Percentiles rank a stretch among this genome's conserved stretches.
These are phyloP conservation scores for Stramonita haemastoma DNA, from an alignment of 2,888 invertebrate species.

Conservation along the genomic window DNA sequence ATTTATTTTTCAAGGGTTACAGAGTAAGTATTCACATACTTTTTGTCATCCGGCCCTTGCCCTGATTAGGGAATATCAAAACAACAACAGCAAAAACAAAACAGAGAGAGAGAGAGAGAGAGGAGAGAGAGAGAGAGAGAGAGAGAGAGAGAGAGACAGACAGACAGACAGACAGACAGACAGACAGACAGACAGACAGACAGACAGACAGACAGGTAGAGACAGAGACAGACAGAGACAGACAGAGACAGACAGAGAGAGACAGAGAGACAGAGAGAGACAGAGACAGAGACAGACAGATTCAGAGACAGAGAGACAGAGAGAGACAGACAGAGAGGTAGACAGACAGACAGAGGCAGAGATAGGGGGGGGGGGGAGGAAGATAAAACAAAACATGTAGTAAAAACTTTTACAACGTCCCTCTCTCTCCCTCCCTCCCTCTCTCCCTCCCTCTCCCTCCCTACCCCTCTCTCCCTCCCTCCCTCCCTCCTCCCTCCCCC, in stretches of 20 bases:
- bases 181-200: background rate
- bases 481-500: background rate
- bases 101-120: constrained; percentile 17
- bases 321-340: background rate
- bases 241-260: background rate
- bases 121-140: constrained; percentile 1
- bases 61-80: no score
- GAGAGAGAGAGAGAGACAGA: background rate
- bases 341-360: background rate
- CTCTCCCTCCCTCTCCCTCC: background rate
- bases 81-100: no score
- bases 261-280: background rate
- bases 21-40: no score
- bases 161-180: background rate
- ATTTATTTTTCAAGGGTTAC: no score
- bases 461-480: background rate
- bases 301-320: constrained; percentile 6
- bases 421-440: background rate
- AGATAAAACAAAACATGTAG: background rate
- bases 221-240: background rate
- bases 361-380: background rate
- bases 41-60: no score
- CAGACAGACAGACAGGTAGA: background rate
- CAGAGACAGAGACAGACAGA: background rate
- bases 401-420: background rate